Percentiles rank a stretch among this genome's conserved stretches.
Evolutionary conservation across 2,797 vertebrate species (phyloP).

Genomic region (Arctocebus calabarensis): DNA sequence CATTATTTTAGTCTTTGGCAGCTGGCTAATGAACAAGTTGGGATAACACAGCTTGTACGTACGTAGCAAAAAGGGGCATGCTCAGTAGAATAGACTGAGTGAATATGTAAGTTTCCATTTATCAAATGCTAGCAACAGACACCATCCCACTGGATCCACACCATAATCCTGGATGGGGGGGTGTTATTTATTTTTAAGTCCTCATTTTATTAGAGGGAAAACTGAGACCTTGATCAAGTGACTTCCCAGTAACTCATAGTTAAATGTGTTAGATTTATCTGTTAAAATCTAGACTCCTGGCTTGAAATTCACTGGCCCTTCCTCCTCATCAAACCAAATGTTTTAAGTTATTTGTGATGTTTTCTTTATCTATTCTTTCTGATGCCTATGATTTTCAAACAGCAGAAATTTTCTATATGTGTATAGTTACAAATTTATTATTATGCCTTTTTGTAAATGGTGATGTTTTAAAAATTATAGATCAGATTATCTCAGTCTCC

Average conservation of each 20-base stretch:
- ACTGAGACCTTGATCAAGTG: background rate
- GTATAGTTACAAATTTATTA: background rate
- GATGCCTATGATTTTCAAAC: background rate
- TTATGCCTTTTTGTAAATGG: background rate
- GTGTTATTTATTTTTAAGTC: background rate
- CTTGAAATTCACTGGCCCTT: background rate
- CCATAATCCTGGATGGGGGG: background rate
- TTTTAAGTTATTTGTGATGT: background rate
- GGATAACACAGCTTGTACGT: slow-evolving; percentile 19
- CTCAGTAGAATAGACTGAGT: background rate
- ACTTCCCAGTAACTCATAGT: background rate
- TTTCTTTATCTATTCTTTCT: slow-evolving; percentile 16
- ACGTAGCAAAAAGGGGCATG: background rate
- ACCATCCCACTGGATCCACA: background rate
- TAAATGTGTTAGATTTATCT: background rate
- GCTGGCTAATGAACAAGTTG: slow-evolving; percentile 28
- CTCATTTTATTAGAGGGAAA: background rate
- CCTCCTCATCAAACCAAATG: background rate
- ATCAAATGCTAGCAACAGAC: background rate
- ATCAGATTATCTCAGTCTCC: background rate
- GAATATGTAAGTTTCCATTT: background rate
- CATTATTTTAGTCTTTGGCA: slow-evolving; percentile 48
- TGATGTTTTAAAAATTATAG: slow-evolving; percentile 45
- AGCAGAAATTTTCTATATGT: background rate
- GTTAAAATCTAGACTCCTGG: background rate